Evolutionary conservation across 2,888 invertebrate species (phyloP), one percentile per base, ranked within the genome.

Genomic region (Drosophila falleni): DNA sequence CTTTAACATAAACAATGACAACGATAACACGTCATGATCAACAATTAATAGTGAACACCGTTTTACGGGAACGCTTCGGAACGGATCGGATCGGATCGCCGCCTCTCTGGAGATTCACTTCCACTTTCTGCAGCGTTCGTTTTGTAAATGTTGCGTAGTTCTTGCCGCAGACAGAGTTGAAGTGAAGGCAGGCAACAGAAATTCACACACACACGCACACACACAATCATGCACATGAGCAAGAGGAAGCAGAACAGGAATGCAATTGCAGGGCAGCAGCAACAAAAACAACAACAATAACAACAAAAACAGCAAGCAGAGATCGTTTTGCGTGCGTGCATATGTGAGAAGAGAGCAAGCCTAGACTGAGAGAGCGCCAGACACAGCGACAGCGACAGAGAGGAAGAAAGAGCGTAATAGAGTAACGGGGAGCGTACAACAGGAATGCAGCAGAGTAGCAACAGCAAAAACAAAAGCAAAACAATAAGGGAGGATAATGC

Each of bases 121-220:
- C 90, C 90, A 90, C 90, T 90, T 90, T 90, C 90, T 87, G 90
- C 90, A 73, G 90, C 89, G 91, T 86, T 87, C 90, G 80, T 72
- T 91, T 91, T 78, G 87, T 90, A 89, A 90, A 91, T 90, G 91
- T 89, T 90, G 90, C 89, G 84, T 89, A 83, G 74, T 83, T 81
- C 81, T 84, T 78, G 69, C n/a, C 64, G 74, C 75, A 70, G 65
- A 59, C 65, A 53, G 65, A 53, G 71, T 59, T 58, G 49, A 54
- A 70, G 49, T 74, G 59, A 73, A 53, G 47, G 49, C 49, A 50
- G 49, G 37, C 63, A 41, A 23, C 56, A 42, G 6, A 35, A 11
- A 53, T 39, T 47, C 35, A 58, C 26, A 61, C 31, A 11, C 9
- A 51, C 49, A 51, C 37, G 47, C 49, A 59, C 35, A 55, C 50